phyloP scores from a whole-genome alignment of 2,888 invertebrate genomes.

The Himalopsyche kuldschensis region DNA sequence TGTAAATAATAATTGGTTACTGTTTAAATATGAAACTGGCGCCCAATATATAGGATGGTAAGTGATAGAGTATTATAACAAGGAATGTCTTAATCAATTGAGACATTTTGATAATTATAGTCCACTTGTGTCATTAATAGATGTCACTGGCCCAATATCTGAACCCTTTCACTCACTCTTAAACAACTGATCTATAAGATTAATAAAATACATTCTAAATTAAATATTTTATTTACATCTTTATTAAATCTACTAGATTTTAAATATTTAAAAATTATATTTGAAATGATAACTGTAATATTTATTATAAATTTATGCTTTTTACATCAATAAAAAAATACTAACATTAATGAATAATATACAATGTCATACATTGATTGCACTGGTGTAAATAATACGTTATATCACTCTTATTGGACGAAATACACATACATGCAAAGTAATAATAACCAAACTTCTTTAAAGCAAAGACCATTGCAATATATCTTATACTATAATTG shows the following conservation, averaged over 20 bases:
- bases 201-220: background rate
- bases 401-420: background rate
- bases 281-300: background rate
- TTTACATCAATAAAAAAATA: background rate
- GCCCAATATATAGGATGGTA: too few species aligned
- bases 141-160: too few species aligned
- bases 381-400: background rate
- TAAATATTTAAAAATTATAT: background rate
- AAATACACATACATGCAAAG: background rate
- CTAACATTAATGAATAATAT: background rate
- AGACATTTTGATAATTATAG: too few species aligned
- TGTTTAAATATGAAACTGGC: too few species aligned
- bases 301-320: background rate
- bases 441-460: background rate
- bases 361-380: background rate
- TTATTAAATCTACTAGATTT: background rate
- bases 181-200: background rate
- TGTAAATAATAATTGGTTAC: too few species aligned
- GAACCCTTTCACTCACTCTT: background rate
- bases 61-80: too few species aligned
- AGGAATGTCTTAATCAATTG: too few species aligned
- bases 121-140: too few species aligned
- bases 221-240: background rate
- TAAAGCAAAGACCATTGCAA: background rate
- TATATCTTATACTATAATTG: background rate